Percentiles rank a stretch among this genome's conserved stretches.
Evolutionary conservation across 2,113 vertebrate genomes (phyloP).

Genomic region (Entomyzon cyanotis): DNA sequence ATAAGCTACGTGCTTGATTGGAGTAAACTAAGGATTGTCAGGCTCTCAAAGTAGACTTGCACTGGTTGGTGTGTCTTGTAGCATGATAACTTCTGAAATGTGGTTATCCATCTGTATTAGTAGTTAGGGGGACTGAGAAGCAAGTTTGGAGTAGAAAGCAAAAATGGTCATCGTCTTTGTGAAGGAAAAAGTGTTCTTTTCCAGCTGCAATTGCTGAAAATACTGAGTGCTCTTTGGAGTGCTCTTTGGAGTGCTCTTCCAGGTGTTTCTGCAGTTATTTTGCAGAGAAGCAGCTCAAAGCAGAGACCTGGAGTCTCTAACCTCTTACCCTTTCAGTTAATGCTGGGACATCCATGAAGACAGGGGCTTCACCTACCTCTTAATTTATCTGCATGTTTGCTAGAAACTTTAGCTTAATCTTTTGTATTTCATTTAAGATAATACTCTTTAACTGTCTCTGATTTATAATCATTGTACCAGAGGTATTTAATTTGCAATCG

Average conservation of each 20-base stretch:
- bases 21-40: slow-evolving; percentile 1
- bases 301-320: not conserved
- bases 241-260: not conserved
- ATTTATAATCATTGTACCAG: not conserved
- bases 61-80: slow-evolving; percentile 26
- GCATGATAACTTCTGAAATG: not conserved
- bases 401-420: not conserved
- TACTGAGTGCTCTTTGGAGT: not conserved
- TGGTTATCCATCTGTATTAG: not conserved
- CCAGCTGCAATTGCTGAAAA: not conserved
- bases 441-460: not conserved
- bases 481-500: not conserved
- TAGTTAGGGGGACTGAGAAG: not conserved
- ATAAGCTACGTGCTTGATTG: slow-evolving; percentile 14
- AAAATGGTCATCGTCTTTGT: not conserved
- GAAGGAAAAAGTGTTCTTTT: not conserved
- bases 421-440: not conserved
- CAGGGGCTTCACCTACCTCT: not conserved
- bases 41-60: not conserved
- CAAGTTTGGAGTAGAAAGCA: not conserved
- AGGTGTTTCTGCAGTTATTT: not conserved
- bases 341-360: not conserved
- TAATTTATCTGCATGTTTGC: not conserved
- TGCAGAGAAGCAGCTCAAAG: not conserved
- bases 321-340: not conserved